These are phyloP conservation scores for Zaprionus taronus DNA, from an alignment of 1,140 invertebrate genomes.

Conservation along the genomic window DNA sequence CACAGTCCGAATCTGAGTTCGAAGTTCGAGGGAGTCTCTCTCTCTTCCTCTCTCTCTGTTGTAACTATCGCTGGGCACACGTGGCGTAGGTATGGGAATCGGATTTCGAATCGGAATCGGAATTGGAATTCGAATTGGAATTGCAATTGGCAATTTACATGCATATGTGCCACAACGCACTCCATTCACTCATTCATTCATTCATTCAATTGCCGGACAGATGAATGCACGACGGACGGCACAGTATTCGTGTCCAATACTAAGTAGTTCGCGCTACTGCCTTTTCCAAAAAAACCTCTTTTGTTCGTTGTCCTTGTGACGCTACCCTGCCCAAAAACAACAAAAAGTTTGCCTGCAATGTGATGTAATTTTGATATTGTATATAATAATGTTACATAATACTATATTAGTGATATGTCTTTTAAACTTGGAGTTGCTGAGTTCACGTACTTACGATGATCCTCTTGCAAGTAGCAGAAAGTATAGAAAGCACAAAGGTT, in stretches of 20 bases:
- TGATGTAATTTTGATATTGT: too few species aligned
- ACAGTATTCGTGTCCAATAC: slow-evolving; percentile 45
- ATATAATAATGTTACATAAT: too few species aligned
- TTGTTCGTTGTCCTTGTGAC: slow-evolving; percentile 17
- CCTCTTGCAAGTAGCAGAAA: too few species aligned
- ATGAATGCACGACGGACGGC: not conserved
- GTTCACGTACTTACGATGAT: too few species aligned
- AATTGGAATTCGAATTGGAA: slow-evolving; percentile 73
- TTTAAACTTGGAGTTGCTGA: too few species aligned
- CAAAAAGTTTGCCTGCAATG: too few species aligned
- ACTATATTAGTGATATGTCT: too few species aligned
- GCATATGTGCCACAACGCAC: slow-evolving; percentile 74
- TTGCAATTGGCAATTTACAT: slow-evolving; percentile 78
- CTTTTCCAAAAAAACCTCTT: slow-evolving; percentile 27
- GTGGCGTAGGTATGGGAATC: slow-evolving; percentile 51
- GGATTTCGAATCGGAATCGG: slow-evolving; percentile 60
- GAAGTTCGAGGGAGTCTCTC: not conserved
- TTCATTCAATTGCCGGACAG: slow-evolving; percentile 51
- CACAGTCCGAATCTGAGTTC: not conserved
- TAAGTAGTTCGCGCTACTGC: slow-evolving; percentile 53
- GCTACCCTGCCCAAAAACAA: not conserved
- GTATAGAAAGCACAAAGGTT: too few species aligned
- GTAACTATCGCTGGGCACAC: slow-evolving; percentile 12
- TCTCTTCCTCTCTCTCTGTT: not conserved
- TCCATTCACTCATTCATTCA: slow-evolving; percentile 70